These are phyloP conservation scores for Megaustenia siamemsis DNA, from an alignment of 2,888 invertebrate species.

Conservation along the genomic window DNA sequence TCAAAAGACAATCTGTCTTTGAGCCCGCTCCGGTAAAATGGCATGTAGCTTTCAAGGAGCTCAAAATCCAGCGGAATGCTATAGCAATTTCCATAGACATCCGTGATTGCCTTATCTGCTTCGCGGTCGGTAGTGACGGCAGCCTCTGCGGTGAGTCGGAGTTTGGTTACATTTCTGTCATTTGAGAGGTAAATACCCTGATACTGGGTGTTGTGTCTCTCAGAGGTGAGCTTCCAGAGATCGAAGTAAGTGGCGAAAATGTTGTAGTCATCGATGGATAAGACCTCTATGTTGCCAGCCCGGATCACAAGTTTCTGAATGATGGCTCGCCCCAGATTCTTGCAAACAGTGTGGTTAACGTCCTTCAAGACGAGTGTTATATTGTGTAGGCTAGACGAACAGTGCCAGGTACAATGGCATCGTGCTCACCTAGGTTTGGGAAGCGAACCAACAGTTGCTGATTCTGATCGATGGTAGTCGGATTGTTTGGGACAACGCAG, in stretches of 20 bases:
- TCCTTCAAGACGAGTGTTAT: background rate
- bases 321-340: background rate
- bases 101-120: background rate
- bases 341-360: background rate
- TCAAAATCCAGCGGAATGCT: background rate
- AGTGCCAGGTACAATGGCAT: background rate
- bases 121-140: no score
- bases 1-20: background rate
- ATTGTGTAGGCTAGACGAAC: background rate
- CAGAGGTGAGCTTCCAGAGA: no score
- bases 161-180: no score
- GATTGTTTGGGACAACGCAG: no score
- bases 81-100: background rate
- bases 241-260: no score
- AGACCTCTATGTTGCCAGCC: no score
- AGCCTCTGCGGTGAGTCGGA: background rate
- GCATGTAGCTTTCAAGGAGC: background rate
- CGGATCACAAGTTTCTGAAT: no score
- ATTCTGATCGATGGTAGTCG: background rate
- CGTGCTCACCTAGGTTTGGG: background rate
- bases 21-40: background rate
- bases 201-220: no score
- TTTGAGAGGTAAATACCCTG: no score
- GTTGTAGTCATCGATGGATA: no score
- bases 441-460: background rate